Evolutionary conservation across 2,888 invertebrate genomes (phyloP).

Genomic region (Malachius bipustulatus): DNA sequence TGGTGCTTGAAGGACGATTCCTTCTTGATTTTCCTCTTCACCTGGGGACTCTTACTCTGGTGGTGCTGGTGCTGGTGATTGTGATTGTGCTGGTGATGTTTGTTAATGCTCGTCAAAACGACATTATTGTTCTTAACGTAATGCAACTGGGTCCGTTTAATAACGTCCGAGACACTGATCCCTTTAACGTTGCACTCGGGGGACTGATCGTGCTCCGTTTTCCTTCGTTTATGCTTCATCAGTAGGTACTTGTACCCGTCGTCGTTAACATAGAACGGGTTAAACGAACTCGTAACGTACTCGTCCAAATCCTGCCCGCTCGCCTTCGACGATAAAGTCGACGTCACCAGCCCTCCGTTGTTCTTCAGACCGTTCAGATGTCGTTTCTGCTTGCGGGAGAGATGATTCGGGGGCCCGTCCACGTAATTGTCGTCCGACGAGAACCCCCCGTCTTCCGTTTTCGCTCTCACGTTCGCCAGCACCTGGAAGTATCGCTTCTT

Average conservation of each 20-base stretch:
- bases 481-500: constrained; percentile 49
- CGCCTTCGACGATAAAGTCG: constrained; percentile 36
- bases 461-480: constrained; percentile 54
- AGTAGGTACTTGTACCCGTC: constrained; percentile 59
- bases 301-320: constrained; percentile 34
- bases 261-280: constrained; percentile 44
- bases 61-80: too few species aligned
- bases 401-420: constrained; percentile 50
- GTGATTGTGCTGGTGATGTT: constrained; percentile 26
- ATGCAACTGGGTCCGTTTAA: constrained; percentile 37
- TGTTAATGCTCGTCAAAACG: constrained; percentile 18
- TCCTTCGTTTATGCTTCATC: constrained; percentile 55
- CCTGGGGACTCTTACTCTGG: too few species aligned
- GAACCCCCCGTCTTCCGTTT: constrained; percentile 52
- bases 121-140: constrained; percentile 31
- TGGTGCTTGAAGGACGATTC: constrained; percentile 12
- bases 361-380: constrained; percentile 38
- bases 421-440: constrained; percentile 67
- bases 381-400: constrained; percentile 47
- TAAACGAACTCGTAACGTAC: constrained; percentile 32
- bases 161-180: constrained; percentile 62
- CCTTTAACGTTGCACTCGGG: constrained; percentile 67
- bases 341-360: constrained; percentile 34
- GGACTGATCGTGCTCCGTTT: constrained; percentile 58
- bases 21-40: constrained; percentile 17